Conservation (phyloP, 1,140 invertebrate species). For the Diabrotica virgifera region DNA sequence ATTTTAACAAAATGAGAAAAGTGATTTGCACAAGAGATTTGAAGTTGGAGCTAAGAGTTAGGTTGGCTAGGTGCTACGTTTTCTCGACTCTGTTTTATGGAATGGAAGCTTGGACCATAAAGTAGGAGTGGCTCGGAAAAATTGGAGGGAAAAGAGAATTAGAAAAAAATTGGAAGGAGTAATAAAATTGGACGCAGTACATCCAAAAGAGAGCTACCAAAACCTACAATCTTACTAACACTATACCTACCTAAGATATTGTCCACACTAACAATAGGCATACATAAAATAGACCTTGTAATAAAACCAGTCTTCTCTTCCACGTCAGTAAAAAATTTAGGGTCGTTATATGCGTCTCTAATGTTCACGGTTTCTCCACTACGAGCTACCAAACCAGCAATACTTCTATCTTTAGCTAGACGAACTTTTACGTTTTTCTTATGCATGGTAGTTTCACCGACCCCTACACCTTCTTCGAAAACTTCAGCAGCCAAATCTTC, state of each 20-base stretch:
- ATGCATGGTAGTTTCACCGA: slow-evolving; percentile 39
- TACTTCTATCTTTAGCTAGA: slow-evolving; percentile 49
- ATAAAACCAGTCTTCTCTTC: slow-evolving; percentile 52
- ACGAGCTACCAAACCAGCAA: slow-evolving; percentile 51
- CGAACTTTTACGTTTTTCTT: slow-evolving; percentile 53
- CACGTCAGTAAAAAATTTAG: slow-evolving; percentile 52
- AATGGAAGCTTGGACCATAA: too few species aligned
- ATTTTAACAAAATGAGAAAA: too few species aligned
- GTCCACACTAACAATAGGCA: slow-evolving; percentile 53
- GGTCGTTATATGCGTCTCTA: slow-evolving; percentile 52
- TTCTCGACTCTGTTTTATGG: too few species aligned
- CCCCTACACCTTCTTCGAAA: slow-evolving; percentile 55
- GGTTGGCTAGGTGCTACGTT: too few species aligned
- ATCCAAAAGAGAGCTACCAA: not conserved
- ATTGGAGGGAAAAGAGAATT: not conserved
- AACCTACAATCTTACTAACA: not conserved
- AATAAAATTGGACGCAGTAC: not conserved
- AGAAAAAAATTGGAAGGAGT: not conserved
- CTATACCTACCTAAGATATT: slow-evolving; percentile 51
- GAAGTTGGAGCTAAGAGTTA: too few species aligned
- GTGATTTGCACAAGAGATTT: too few species aligned
- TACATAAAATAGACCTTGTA: slow-evolving; percentile 52
- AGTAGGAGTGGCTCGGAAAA: too few species aligned
- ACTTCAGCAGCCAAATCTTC: slow-evolving; percentile 52
- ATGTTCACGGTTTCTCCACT: slow-evolving; percentile 51